Evolutionary conservation across 2,888 invertebrate species (phyloP).

Genomic region (Protophormia terraenovae): DNA sequence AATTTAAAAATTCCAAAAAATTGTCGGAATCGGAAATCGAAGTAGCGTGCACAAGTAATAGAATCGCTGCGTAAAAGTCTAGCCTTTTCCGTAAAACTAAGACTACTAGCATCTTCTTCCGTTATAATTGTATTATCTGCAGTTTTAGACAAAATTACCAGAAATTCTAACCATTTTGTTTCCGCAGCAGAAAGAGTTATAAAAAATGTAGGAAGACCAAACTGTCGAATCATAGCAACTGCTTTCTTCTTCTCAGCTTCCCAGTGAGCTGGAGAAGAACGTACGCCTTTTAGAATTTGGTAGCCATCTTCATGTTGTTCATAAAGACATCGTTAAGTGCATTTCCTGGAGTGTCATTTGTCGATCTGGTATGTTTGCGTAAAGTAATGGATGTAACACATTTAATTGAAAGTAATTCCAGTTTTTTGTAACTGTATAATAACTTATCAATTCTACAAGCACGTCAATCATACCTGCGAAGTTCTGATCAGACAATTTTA

Average conservation of each 20-base stretch:
- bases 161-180: not conserved
- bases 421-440: too few relatives aligned
- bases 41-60: too few relatives aligned
- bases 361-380: too few relatives aligned
- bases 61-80: too few relatives aligned
- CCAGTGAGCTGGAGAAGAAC: not conserved
- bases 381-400: too few relatives aligned
- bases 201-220: not conserved
- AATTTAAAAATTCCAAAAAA: not conserved
- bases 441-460: not conserved
- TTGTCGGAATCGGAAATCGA: not conserved
- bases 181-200: not conserved
- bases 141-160: not conserved
- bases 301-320: not conserved
- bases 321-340: not conserved
- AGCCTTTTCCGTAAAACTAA: too few relatives aligned
- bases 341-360: too few relatives aligned
- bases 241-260: not conserved
- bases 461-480: too few relatives aligned
- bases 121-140: too few relatives aligned
- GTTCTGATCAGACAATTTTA: too few relatives aligned
- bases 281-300: not conserved
- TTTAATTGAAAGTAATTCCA: too few relatives aligned
- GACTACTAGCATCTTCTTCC: too few relatives aligned
- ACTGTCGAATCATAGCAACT: not conserved